Percentiles rank a stretch among this genome's conserved stretches.
These are phyloP conservation scores for Bathynomus jamesi DNA, from an alignment of 1,140 invertebrate species.

Conservation along the genomic window DNA sequence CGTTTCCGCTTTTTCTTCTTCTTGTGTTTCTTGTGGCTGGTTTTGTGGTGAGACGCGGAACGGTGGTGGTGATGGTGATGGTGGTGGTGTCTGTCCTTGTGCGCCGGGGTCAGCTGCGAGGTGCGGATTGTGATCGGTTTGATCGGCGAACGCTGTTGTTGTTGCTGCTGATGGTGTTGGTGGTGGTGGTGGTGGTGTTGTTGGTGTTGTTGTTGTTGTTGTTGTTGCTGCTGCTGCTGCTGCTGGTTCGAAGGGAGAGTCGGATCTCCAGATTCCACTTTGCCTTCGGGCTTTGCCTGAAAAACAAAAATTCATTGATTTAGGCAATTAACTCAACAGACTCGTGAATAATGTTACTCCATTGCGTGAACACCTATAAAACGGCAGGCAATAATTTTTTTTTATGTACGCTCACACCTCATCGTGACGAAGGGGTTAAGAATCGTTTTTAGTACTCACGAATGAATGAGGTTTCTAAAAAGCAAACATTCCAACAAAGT, in stretches of 20 bases:
- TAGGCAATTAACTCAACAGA: too few relatives aligned
- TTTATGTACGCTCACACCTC: too few relatives aligned
- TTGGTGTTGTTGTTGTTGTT: constrained; percentile 27
- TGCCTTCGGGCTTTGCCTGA: constrained; percentile 2
- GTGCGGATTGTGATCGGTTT: constrained; percentile 41
- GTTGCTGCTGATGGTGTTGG: constrained; percentile 10
- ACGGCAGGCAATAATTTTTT: background rate
- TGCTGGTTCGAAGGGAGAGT: background rate
- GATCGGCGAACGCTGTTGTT: constrained; percentile 20
- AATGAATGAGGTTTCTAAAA: too few relatives aligned
- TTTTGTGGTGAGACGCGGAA: constrained; percentile 49
- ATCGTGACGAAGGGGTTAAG: too few relatives aligned
- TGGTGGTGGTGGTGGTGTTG: background rate
- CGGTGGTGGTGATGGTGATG: constrained; percentile 47
- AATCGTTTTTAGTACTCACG: too few relatives aligned
- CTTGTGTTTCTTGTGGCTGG: constrained; percentile 59
- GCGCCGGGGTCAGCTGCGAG: constrained; percentile 44
- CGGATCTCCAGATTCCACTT: constrained; percentile 5
- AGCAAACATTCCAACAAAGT: too few relatives aligned
- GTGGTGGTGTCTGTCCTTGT: constrained; percentile 48
- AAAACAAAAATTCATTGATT: too few relatives aligned
- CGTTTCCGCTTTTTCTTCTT: constrained; percentile 49
- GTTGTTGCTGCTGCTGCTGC: background rate
- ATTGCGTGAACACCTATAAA: constrained; percentile 9
- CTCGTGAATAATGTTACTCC: too few relatives aligned